Evolutionary conservation across 2,888 invertebrate species (phyloP), one percentile per base, ranked within the genome.

Genomic region (Temnothorax rugatulus): DNA sequence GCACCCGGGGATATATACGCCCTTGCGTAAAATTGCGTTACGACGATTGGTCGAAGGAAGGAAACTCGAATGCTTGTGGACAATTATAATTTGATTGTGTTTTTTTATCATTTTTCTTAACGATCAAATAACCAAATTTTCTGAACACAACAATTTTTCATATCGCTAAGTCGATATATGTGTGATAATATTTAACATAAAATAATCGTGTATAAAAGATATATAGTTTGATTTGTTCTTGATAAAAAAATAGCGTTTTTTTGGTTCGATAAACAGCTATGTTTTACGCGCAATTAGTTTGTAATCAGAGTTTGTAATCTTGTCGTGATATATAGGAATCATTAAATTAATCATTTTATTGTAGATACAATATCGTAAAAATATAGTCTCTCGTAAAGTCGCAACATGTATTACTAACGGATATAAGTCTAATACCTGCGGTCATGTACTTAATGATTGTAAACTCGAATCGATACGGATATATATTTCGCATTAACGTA

Each of bases 21-120:
- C 90, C 87, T 91, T 89, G 89, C 87, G 89, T 88, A 89, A 92
- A 92, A 88, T 88, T 90, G 86, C 89, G 84, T 87, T 84, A 74
- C 84, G 87, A 83, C 88, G 90, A 92, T 92, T 91, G 93, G 90
- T 88, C 85, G 38, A 52, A 25, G 7, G 38, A 21, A 41, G 21
- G 18, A 38, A 18, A 75, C 7, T 63, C 47, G 18, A 54, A 2
- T 50, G 11, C 1, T 64, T 7, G 25, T 34, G 5, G 15, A 47
- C 1, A 11, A 52, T 25, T 61, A 63, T 15, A 59, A 8, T 5
- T 44, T 18, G n/a, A 41, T 21, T 11, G 4, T 15, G 2, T 57
- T 18, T 25, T 57, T 57, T 18, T 5, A 1, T 57, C 38, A 25
- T 13, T 34, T 68, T 57, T 11, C 71, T 54, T 41, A n/a, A 54